These are phyloP conservation scores for Myotis brandtii DNA, from an alignment of 2,113 vertebrate species.

Conservation along the genomic window DNA sequence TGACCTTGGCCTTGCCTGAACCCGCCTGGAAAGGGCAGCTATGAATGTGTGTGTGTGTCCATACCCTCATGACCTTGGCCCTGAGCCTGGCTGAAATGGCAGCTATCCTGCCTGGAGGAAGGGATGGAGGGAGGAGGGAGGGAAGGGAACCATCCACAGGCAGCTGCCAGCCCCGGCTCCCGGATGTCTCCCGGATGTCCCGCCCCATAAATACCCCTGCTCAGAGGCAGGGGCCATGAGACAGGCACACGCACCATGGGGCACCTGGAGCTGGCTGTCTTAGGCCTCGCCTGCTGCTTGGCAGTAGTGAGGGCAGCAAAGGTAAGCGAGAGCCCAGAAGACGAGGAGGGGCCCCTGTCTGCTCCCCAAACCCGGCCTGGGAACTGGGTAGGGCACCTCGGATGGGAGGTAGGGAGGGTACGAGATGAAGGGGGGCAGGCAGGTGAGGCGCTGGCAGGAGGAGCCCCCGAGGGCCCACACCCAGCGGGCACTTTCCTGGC, in stretches of 20 bases:
- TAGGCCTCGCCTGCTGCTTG: slow-evolving; percentile 83
- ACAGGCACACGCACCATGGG: slow-evolving; percentile 80
- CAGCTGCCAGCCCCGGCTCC: not conserved
- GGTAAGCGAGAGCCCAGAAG: slow-evolving; percentile 73
- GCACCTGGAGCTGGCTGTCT: slow-evolving; percentile 79
- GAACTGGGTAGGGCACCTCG: fast-evolving
- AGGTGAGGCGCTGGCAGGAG: not conserved
- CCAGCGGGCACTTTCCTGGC: fast-evolving
- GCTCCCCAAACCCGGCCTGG: not conserved
- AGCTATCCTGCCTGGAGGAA: not conserved
- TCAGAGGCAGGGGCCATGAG: fast-evolving
- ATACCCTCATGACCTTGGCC: too few species aligned
- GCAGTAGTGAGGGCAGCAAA: slow-evolving; percentile 81
- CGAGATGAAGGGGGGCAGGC: not conserved
- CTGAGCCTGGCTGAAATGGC: too few species aligned
- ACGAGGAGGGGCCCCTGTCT: not conserved
- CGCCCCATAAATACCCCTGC: not conserved
- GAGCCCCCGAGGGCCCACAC: not conserved
- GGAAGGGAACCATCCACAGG: not conserved
- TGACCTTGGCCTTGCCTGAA: not conserved
- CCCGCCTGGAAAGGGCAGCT: not conserved
- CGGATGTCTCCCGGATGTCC: not conserved
- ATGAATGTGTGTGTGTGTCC: too few species aligned
- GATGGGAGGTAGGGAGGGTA: too few species aligned
- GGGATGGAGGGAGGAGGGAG: not conserved